phyloP scores from a whole-genome alignment of 2,113 vertebrate genomes.

The Anser brachyrhynchus region DNA sequence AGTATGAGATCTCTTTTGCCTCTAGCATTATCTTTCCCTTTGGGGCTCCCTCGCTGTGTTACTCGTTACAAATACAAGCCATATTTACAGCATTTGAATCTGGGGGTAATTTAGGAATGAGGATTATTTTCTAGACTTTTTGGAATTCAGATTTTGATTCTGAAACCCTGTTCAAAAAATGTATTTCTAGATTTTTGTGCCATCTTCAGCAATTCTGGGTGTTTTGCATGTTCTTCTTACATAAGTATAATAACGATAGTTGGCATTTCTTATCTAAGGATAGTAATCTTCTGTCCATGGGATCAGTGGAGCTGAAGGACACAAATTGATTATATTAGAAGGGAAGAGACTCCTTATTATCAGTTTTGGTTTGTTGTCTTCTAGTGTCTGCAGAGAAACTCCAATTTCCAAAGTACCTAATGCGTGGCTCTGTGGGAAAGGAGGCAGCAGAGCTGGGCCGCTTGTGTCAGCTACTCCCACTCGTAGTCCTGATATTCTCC shows the following conservation, averaged over 20 bases:
- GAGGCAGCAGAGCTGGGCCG: not conserved
- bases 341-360: not conserved
- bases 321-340: not conserved
- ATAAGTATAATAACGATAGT: not conserved
- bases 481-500: rapidly evolving
- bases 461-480: not conserved
- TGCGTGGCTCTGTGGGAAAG: rapidly evolving
- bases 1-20: not conserved
- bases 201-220: not conserved
- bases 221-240: not conserved
- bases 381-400: not conserved
- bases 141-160: not conserved
- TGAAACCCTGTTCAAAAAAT: not conserved
- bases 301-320: not conserved
- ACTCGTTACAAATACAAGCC: not conserved
- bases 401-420: not conserved
- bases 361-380: not conserved
- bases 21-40: not conserved
- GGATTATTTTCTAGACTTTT: not conserved
- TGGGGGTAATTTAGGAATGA: not conserved
- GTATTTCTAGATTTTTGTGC: not conserved
- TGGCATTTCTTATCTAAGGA: not conserved
- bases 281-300: not conserved
- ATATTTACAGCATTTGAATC: not conserved
- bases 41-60: not conserved